Evolutionary conservation across 2,797 vertebrate genomes (phyloP).

Genomic region (Rhinophrynus dorsalis): DNA sequence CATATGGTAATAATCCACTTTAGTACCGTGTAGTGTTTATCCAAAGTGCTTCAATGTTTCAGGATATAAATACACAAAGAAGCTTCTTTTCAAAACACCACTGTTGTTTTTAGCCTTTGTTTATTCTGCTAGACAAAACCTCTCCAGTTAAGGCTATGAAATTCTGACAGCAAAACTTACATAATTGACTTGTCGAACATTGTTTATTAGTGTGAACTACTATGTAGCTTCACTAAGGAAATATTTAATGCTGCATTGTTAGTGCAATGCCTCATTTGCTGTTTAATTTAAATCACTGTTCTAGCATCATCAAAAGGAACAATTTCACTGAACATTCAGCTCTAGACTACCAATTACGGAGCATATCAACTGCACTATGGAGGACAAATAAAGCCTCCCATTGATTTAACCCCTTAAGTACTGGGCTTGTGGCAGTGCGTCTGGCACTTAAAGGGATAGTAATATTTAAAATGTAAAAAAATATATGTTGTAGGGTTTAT

Average conservation of each 20-base stretch:
- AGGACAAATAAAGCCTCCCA: too few relatives aligned
- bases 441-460: too few relatives aligned
- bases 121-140: conserved; percentile 6
- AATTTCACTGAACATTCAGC: too few relatives aligned
- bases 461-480: too few relatives aligned
- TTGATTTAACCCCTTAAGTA: too few relatives aligned
- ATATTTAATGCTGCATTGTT: neutral
- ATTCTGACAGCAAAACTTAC: neutral
- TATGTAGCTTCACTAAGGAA: neutral
- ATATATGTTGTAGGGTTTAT: too few relatives aligned
- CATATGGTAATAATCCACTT: conserved; percentile 40
- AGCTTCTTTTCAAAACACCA: conserved; percentile 28
- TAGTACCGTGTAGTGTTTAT: conserved; percentile 34
- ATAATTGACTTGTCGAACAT: neutral
- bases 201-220: neutral
- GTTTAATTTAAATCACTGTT: neutral
- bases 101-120: conserved; percentile 28
- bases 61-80: conserved; percentile 36
- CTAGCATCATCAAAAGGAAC: too few relatives aligned
- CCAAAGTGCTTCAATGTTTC: conserved; percentile 33
- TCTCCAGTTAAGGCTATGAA: neutral
- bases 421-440: too few relatives aligned
- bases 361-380: too few relatives aligned
- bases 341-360: too few relatives aligned
- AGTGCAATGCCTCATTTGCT: neutral